phyloP scores from a whole-genome alignment of 2,113 vertebrate species.

The Cyanoderma ruficeps region DNA sequence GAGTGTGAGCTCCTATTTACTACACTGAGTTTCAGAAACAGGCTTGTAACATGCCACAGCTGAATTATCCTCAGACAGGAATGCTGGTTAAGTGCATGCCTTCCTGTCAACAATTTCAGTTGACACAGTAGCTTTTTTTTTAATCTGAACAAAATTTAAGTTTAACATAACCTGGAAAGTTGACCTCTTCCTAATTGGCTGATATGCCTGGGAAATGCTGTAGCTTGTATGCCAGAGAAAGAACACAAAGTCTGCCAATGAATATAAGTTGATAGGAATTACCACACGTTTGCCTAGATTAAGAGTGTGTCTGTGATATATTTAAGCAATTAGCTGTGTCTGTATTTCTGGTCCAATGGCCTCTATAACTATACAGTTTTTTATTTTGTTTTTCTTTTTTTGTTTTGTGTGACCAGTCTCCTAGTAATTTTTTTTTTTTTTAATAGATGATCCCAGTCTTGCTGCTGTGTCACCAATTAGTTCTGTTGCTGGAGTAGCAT shows the following conservation, averaged over 20 bases:
- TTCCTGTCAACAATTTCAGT: slow-evolving; percentile 18
- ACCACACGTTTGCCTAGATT: neutral
- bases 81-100: neutral
- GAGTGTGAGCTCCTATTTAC: neutral
- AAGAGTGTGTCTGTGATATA: neutral
- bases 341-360: neutral
- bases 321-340: slow-evolving; percentile 5
- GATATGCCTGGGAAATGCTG: neutral
- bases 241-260: neutral
- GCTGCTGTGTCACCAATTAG: neutral
- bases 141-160: slow-evolving; percentile 9
- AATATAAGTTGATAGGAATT: neutral
- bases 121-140: neutral
- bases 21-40: neutral
- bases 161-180: slow-evolving; percentile 34
- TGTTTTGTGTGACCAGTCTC: neutral
- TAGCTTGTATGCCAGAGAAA: neutral
- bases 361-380: neutral
- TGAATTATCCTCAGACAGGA: slow-evolving; percentile 7
- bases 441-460: neutral
- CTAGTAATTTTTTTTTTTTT: neutral
- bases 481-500: slow-evolving; percentile 16
- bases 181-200: slow-evolving; percentile 45
- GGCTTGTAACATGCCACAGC: neutral
- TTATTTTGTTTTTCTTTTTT: neutral